A percentile compares a stretch with the other conserved stretches of the same genome.
phyloP scores from a whole-genome alignment of 2,797 vertebrate genomes.

The Pipistrellus nathusii region DNA sequence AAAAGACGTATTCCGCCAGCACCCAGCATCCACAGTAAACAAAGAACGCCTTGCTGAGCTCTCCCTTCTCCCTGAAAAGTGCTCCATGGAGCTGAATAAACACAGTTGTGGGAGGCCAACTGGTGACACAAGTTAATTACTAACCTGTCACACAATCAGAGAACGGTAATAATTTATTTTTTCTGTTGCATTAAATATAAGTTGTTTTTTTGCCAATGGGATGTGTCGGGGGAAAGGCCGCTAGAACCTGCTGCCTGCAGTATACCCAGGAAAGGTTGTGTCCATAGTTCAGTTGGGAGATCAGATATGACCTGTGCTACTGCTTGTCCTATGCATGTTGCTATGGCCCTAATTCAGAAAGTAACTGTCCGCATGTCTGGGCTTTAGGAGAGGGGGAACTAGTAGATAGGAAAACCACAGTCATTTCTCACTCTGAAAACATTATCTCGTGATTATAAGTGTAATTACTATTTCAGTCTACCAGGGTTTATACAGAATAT shows the following conservation, averaged over 20 bases:
- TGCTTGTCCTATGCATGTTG: not conserved
- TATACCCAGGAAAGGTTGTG: not conserved
- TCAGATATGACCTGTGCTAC: not conserved
- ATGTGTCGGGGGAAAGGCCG: constrained; percentile 48
- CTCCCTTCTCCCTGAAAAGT: constrained; percentile 71
- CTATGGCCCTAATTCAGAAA: not conserved
- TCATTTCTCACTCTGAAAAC: not conserved
- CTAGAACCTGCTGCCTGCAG: constrained; percentile 7
- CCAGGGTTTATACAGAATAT: not conserved
- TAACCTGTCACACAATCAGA: constrained; percentile 81
- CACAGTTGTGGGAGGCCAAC: constrained; percentile 80
- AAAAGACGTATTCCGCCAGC: constrained; percentile 62
- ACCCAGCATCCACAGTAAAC: constrained; percentile 54
- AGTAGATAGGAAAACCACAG: not conserved
- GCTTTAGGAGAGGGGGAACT: not conserved
- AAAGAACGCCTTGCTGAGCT: constrained; percentile 31
- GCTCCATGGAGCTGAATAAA: constrained; percentile 67
- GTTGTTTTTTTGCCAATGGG: constrained; percentile 68
- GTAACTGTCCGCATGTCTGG: not conserved
- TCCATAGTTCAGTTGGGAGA: not conserved
- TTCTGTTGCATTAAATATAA: constrained; percentile 79
- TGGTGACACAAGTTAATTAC: constrained; percentile 84
- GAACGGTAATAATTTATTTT: constrained; percentile 84
- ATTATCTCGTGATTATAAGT: not conserved
- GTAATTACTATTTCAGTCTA: constrained; percentile 4